phyloP scores from a whole-genome alignment of 2,797 vertebrate species.

The Vespertilio murinus region DNA sequence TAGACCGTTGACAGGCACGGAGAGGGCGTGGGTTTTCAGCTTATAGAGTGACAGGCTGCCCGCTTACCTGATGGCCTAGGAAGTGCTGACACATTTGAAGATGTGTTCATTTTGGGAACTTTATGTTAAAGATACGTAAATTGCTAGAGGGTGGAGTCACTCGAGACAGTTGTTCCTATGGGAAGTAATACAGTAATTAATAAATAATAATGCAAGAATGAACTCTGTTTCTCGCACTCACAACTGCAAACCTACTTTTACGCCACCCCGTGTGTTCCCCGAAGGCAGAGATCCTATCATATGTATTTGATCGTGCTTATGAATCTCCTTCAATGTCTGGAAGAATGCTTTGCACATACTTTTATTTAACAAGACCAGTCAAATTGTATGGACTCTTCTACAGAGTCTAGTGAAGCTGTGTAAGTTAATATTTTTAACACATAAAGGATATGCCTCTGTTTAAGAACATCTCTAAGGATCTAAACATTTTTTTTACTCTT shows the following conservation, averaged over 20 bases:
- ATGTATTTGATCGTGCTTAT: background rate
- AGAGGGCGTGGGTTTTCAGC: background rate
- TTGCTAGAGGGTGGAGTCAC: background rate
- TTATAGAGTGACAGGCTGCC: background rate
- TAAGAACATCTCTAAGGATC: conserved; percentile 1
- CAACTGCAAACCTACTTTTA: background rate
- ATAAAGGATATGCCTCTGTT: background rate
- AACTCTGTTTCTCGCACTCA: background rate
- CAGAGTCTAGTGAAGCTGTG: background rate
- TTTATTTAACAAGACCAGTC: background rate
- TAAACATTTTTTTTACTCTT: conserved; percentile 35
- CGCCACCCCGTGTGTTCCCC: background rate
- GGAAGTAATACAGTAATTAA: background rate
- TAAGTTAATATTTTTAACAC: background rate
- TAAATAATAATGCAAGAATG: background rate
- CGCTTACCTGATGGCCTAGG: background rate
- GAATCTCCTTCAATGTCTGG: background rate
- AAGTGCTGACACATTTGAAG: conserved; percentile 24
- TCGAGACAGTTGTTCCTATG: background rate
- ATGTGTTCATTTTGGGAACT: conserved; percentile 40
- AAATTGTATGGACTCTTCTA: background rate
- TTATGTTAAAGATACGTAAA: background rate
- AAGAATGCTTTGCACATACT: background rate
- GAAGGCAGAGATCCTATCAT: background rate
- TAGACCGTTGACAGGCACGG: background rate